phyloP scores from a whole-genome alignment of 2,113 vertebrate species.

The Pteronura brasiliensis region DNA sequence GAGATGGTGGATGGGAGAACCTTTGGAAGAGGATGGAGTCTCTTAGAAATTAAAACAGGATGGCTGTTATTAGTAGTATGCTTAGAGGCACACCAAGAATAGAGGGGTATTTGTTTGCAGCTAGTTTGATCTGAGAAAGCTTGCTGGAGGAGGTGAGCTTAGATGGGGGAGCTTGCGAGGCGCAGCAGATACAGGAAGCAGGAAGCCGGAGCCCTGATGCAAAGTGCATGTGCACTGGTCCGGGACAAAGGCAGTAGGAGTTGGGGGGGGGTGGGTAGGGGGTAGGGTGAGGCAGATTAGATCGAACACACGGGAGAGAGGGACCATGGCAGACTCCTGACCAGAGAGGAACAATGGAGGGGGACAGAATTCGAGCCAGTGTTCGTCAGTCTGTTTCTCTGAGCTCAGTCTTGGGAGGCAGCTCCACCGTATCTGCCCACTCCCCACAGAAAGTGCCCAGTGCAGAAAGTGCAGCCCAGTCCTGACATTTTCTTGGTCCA shows the following conservation, averaged over 20 bases:
- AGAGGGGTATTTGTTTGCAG: not conserved
- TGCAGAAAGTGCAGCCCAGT: not conserved
- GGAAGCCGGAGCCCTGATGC: not conserved
- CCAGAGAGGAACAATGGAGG: not conserved
- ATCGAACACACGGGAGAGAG: not conserved
- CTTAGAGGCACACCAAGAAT: not conserved
- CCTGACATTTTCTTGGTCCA: not conserved
- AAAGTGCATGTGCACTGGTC: not conserved
- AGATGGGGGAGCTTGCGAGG: not conserved
- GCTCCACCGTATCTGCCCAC: not conserved
- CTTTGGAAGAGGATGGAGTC: not conserved
- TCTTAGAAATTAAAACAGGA: not conserved
- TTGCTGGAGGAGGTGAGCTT: not conserved
- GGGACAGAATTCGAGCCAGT: not conserved
- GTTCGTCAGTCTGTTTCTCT: not conserved
- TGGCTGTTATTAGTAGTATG: not conserved
- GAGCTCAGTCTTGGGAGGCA: not conserved
- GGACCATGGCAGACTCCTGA: not conserved
- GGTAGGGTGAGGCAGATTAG: not conserved
- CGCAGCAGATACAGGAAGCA: not conserved
- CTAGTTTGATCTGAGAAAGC: not conserved
- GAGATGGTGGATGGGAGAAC: not conserved
- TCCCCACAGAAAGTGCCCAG: not conserved
- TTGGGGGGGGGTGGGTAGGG: too few relatives aligned
- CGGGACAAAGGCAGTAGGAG: not conserved